Base-by-base conservation (phyloP, 2,888 invertebrate genomes). In the Latrodectus hesperus region DNA sequence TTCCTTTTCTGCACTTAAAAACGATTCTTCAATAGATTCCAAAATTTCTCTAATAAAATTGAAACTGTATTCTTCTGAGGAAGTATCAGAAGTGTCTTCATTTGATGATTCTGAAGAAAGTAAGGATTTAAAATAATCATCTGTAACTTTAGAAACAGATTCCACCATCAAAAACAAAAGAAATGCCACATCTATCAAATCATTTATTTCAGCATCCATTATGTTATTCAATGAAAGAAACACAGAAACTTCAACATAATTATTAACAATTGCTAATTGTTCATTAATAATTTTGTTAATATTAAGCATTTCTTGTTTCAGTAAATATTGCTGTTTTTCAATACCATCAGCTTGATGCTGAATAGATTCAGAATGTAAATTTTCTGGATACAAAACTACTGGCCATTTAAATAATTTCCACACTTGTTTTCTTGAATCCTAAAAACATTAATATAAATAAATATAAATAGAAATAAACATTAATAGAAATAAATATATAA, bases 351-450 rank as follows among this genome's bases (percentile, higher is more conserved):
- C 38, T 73, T 12, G 22, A 72, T 55, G 51, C 22, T 49, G 17
- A 22, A 81, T 52, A 22, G 71, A 87, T 64, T 82, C 77, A 8
- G 14, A 67, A 68, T 87, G 86, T 52, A 81, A 51, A 67, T 87
- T 87, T n/a, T 72, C 55, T n/a, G 86, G 86, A 67, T 87, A 82
- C 38, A 87, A 72, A 51, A 87, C 68, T 12, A 72, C 17, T 51
- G 86, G 86, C 81, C 86, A 81, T 10, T n/a, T 73, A 9, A 82
- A 60, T 8, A 51, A 26, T 74, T 76, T 71, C 55, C n/a, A 64
- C 14, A n/a, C 26, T 52, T 64, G 38, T 52, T 72, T 81, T 8
- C 77, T 53, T 22, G 64, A 22, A 6, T 26, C 49, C 86, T 87
- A 53, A 16, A 53, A 53, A 52, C 14, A 64, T 51, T 22, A 74